Evolutionary conservation across 1,140 invertebrate genomes (phyloP), one percentile per base, ranked within the genome.

Genomic region (Drosophila eugracilis): DNA sequence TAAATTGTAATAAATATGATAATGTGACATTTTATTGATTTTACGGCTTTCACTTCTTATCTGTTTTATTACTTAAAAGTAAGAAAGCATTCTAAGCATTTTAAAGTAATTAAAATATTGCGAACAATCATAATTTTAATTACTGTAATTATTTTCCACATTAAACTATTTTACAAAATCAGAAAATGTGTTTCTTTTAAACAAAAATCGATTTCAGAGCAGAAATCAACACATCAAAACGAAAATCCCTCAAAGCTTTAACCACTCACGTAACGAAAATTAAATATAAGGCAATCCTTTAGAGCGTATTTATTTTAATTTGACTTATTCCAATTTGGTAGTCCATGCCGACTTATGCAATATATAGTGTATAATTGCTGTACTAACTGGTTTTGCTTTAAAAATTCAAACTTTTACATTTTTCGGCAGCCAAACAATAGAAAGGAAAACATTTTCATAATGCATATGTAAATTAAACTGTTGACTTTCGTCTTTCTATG

Each of bases 381-480:
- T 57, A 45, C 39, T 39, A 30, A 45, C 50, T 41, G 39, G 4
- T 45, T 55, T 55, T 37, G n/a, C n/a, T 34, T 12, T 47, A 24
- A 36, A 72, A 47, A 47, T 21, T 12, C 24, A 32, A 12, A 30
- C 22, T 55, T 52, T 75, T 49, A 37, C 50, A 45, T 37, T 37
- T 37, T 50, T 39, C n/a, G 26, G 12, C 32, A 32, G 41, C 39
- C 19, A 41, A 48, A 57, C 32, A 58, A 71, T 50, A 41, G 48
- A 39, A 39, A 44, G 4, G 15, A 63, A 63, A 74, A 55, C 22
- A 74, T 71, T 55, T 75, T 50, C 32, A 48, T 39, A 60, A 60
- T 67, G 44, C 39, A 73, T 60, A 58, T 66, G 65, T 52, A 73
- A 78, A 73, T 65, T 66, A 78, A 75, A 67, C 39, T 57, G 48